These are phyloP conservation scores for Brienomyrus longianalis DNA, from an alignment of 2,113 vertebrate genomes.

Conservation along the genomic window DNA sequence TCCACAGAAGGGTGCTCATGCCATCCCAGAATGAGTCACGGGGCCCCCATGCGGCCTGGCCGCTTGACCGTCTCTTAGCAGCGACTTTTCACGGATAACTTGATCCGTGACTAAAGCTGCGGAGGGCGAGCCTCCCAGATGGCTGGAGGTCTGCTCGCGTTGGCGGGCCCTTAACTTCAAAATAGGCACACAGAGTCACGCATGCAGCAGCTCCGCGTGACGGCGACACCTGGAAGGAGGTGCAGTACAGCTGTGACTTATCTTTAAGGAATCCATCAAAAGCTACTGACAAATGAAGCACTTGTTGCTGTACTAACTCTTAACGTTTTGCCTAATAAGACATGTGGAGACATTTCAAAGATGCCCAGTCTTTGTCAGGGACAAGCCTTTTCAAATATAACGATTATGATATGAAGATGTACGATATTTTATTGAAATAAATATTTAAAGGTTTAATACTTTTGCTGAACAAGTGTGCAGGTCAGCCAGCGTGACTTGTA, in stretches of 20 bases:
- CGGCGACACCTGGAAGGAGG: background rate
- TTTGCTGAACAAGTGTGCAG: background rate
- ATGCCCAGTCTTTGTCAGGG: background rate
- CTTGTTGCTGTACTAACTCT: background rate
- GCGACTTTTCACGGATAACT: background rate
- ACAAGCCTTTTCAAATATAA: background rate
- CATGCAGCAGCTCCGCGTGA: background rate
- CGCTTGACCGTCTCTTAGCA: background rate
- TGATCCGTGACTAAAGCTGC: background rate
- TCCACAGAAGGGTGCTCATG: background rate
- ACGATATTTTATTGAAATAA: slow-evolving; percentile 1
- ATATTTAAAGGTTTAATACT: background rate
- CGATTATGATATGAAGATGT: background rate
- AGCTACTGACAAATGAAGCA: background rate
- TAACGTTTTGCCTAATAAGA: background rate
- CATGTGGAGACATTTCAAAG: background rate
- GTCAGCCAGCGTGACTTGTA: background rate
- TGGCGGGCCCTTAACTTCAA: background rate
- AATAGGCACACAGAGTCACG: background rate
- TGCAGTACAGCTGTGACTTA: background rate
- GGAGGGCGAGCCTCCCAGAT: background rate
- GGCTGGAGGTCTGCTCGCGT: background rate
- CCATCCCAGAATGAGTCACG: background rate
- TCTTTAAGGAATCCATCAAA: background rate
- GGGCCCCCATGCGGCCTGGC: background rate